Evolutionary conservation across 2,888 invertebrate genomes (phyloP).

Genomic region (Leptopterna dolabrata): DNA sequence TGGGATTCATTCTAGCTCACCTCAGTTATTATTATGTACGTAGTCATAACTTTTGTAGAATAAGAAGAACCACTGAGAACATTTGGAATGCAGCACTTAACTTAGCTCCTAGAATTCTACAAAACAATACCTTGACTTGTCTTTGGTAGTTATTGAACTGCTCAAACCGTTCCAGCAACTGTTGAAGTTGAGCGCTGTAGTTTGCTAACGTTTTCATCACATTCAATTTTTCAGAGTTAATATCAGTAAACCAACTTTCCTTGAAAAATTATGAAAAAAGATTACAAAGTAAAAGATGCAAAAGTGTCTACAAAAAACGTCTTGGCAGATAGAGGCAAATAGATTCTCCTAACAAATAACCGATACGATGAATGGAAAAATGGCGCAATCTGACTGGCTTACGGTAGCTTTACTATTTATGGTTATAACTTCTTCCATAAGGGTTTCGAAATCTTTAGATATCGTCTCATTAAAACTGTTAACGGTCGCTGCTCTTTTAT

Average conservation of each 20-base stretch:
- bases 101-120: too few relatives aligned
- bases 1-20: too few relatives aligned
- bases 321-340: too few relatives aligned
- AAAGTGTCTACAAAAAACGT: too few relatives aligned
- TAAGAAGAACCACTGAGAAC: too few relatives aligned
- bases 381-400: slow-evolving; percentile 63
- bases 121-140: slow-evolving; percentile 87
- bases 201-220: slow-evolving; percentile 75
- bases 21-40: too few relatives aligned
- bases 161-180: slow-evolving; percentile 76
- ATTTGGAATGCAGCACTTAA: too few relatives aligned
- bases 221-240: slow-evolving; percentile 76
- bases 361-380: too few relatives aligned
- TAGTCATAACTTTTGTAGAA: too few relatives aligned
- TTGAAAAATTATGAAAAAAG: slow-evolving; percentile 66
- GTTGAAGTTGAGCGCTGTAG: slow-evolving; percentile 74
- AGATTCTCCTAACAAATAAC: too few relatives aligned
- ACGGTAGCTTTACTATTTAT: slow-evolving; percentile 80
- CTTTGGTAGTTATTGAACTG: slow-evolving; percentile 86
- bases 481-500: slow-evolving; percentile 77
- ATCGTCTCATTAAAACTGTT: slow-evolving; percentile 78
- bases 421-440: slow-evolving; percentile 79
- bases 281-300: neutral
- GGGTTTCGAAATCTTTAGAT: slow-evolving; percentile 80
- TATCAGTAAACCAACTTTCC: slow-evolving; percentile 81